These are phyloP conservation scores for Phasianus colchicus DNA, from an alignment of 2,113 vertebrate genomes.

Conservation along the genomic window DNA sequence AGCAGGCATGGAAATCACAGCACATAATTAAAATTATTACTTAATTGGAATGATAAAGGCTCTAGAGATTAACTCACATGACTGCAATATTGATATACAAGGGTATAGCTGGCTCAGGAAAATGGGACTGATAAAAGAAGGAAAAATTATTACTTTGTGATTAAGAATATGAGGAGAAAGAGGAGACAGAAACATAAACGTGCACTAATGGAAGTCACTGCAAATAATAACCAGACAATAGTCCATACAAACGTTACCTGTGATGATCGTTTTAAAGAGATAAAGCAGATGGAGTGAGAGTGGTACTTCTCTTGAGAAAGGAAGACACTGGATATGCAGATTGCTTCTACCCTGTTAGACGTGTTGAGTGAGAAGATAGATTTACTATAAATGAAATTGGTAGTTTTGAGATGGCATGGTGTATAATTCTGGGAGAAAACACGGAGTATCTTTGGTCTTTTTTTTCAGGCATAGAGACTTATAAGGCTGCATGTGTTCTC, in stretches of 20 bases:
- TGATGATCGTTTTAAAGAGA: background rate
- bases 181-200: background rate
- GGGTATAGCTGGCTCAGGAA: background rate
- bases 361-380: background rate
- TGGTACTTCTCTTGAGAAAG: background rate
- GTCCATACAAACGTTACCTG: background rate
- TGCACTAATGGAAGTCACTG: background rate
- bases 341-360: background rate
- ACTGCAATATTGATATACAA: background rate
- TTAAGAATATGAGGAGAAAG: background rate
- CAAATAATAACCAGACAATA: background rate
- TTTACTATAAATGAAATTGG: background rate
- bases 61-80: background rate
- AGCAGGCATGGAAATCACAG: background rate
- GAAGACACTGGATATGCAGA: background rate
- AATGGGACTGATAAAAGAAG: background rate
- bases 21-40: slow-evolving; percentile 28
- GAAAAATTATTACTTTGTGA: background rate
- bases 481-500: background rate
- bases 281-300: background rate
- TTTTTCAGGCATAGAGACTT: background rate
- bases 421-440: background rate
- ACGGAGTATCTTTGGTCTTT: background rate
- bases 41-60: background rate
- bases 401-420: background rate